Evolutionary conservation across 2,113 vertebrate genomes (phyloP).

Genomic region (Fulica atra): DNA sequence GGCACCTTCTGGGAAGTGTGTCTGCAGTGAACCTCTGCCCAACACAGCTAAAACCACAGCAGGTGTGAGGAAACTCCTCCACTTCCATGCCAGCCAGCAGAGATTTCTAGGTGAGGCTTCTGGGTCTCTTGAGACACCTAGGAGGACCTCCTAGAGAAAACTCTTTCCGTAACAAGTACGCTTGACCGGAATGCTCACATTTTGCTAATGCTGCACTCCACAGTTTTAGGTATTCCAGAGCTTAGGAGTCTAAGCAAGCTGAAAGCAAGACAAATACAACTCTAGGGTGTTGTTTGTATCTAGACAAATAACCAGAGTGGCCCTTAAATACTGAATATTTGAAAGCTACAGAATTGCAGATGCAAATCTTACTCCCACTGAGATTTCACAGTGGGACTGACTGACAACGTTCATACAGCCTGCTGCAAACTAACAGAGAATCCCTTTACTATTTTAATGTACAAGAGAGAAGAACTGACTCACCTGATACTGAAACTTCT

Average conservation of each 20-base stretch:
- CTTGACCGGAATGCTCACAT: neutral
- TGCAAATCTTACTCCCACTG: neutral
- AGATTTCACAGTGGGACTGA: neutral
- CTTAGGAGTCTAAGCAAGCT: neutral
- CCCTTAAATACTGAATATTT: neutral
- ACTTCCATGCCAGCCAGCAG: neutral
- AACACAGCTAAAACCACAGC: fast-evolving
- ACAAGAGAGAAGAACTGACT: conserved; percentile 79
- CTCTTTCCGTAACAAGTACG: neutral
- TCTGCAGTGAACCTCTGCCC: neutral
- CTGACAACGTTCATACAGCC: neutral
- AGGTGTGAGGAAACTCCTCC: neutral
- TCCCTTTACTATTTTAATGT: neutral
- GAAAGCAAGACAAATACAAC: neutral
- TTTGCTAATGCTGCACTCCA: neutral
- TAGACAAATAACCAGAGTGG: neutral
- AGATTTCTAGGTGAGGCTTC: too few relatives aligned
- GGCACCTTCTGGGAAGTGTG: neutral
- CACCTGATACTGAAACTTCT: conserved; percentile 81
- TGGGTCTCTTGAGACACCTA: neutral
- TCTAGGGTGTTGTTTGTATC: neutral
- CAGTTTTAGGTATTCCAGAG: neutral
- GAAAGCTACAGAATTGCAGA: neutral
- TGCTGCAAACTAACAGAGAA: neutral
- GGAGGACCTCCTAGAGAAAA: neutral